Base-by-base conservation (phyloP, 2,113 vertebrate species). In the Spheniscus mendiculus region DNA sequence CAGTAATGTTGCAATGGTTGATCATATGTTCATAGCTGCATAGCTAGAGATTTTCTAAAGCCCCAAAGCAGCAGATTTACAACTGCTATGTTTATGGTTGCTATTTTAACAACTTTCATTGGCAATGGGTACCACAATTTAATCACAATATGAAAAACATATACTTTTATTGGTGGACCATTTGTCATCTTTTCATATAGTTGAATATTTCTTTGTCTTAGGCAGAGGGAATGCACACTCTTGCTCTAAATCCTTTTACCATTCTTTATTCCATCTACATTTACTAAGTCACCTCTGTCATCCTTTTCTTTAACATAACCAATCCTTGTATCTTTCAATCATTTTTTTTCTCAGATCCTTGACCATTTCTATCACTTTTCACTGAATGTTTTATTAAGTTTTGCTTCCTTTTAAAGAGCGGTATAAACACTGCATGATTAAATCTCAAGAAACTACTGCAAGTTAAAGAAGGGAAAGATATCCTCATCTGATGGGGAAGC, bases 1-100 rank as follows among this genome's bases (percentile, higher is more conserved):
- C 21, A 58, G 14, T n/a, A n/a, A 25, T 0, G 0, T 30, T 62
- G 17, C 22, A 55, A 26, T 63, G 15, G 85, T 61, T 82, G 44
- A 52, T 61, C 38, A 38, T 63, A 20, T 20, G 3, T 11, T 76
- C 42, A n/a, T n/a, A 67, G 12, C 18, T 58, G 27, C 32, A 29
- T 26, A 55, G 9, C 27, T 79, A 42, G 21, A 67, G 70, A 74
- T n/a, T 55, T 79, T 66, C 5, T 62, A 67, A 92, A 92, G 12
- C 27, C 32, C 27, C 5, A 3, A 83, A 79, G n/a, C 30, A 66
- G 29, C 12, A 63, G 32, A 71, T 88, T 90, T 83, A 21, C 6
- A 59, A 27, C 19, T 67, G 5, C 8, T 66, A 4, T 29, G 8
- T 62, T 88, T 76, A 42, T 73, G 25, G 20, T 23, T 61, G 29